phyloP scores from a whole-genome alignment of 2,888 invertebrate species.

The Agrotis puta region DNA sequence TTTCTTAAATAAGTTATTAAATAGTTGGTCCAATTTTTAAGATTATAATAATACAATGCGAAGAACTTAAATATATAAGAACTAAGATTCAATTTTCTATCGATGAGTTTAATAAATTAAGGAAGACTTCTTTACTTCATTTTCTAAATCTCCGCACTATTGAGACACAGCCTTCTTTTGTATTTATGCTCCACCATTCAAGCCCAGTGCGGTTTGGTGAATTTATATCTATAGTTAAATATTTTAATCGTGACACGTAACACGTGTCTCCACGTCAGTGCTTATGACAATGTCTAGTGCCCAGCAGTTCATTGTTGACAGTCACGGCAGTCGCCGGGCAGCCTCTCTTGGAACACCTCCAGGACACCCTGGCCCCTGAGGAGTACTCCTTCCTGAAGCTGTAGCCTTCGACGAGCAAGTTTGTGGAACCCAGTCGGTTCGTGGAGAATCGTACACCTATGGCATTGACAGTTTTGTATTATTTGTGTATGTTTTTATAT shows the following conservation, averaged over 20 bases:
- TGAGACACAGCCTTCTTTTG: no score
- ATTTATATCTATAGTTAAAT: no score
- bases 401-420: conserved; percentile 49
- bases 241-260: no score
- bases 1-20: background rate
- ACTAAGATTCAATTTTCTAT: background rate
- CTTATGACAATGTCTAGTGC: conserved; percentile 47
- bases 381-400: conserved; percentile 59
- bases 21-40: no score
- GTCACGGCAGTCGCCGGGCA: conserved; percentile 67
- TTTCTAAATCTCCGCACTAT: no score
- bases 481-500: background rate
- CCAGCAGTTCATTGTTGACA: conserved; percentile 28
- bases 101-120: background rate
- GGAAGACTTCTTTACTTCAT: no score
- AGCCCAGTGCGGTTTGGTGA: no score
- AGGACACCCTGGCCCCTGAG: conserved; percentile 59
- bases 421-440: conserved; percentile 55
- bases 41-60: no score
- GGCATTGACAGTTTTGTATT: conserved; percentile 38
- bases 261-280: conserved; percentile 23
- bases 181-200: no score
- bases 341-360: conserved; percentile 66
- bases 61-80: no score
- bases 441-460: conserved; percentile 56